Evolutionary conservation across 2,888 invertebrate genomes (phyloP), one percentile per base, ranked within the genome.

Genomic region (Heliothis peltigera): DNA sequence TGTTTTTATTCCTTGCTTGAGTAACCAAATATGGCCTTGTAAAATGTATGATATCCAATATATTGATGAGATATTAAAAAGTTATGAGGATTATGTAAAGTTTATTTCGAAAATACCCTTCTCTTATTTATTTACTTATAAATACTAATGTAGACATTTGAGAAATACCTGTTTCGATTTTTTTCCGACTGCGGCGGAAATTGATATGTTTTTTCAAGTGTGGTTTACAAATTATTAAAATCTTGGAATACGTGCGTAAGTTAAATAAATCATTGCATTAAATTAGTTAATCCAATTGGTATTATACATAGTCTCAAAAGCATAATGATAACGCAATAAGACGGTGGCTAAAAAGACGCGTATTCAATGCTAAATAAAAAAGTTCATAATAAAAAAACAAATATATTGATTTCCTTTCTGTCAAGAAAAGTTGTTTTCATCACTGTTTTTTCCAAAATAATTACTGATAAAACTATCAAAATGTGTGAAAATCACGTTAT

Each of bases 401-500:
- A 15, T 2, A 15, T 35, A 49, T 44, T 22, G 32, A 62, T 47
- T 39, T 65, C 22, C 21, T 21, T 49, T 43, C 47, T 72, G 66
- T 73, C 66, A 70, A 46, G 39, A n/a, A 12, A 42, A 44, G 47
- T 75, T 69, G 71, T 54, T 60, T 47, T 48, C 39, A 44, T 52
- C 52, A 52, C 64, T 61, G 22, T 52, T 60, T 56, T 61, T 8
- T 42, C 18, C 0, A 35, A 12, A 0, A 2, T 21, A 0, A 56
- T 7, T 19, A 19, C 0, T 21, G 10, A 46, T 35, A 35, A 47
- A 49, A 42, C 8, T 51, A 7, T 12, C 48, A 86, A 75, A 76
- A 81, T 81, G 81, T 59, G 71, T 69, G 82, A 80, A 22, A 81
- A 80, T 59, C 64, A 73, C 32, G 22, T 64, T 10, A 71, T 81